These are phyloP conservation scores for Petromus typicus DNA, from an alignment of 2,113 vertebrate genomes.

Conservation along the genomic window DNA sequence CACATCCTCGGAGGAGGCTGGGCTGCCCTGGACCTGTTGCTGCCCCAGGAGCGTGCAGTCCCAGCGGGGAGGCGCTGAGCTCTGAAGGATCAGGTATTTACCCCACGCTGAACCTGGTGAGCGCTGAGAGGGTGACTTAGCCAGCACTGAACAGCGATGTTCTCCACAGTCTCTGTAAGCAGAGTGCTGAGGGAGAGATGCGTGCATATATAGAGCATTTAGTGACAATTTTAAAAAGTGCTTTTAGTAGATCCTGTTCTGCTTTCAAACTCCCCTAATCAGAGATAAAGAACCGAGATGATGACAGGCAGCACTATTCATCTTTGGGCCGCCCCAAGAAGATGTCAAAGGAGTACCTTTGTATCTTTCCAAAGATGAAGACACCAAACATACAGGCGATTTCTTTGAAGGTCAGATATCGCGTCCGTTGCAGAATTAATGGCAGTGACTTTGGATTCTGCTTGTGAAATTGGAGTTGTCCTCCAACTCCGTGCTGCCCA, in stretches of 20 bases:
- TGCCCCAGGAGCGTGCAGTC: background rate
- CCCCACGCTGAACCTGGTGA: background rate
- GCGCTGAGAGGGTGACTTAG: background rate
- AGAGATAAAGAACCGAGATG: background rate
- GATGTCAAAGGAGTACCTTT: background rate
- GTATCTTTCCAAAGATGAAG: background rate
- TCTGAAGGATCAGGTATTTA: background rate
- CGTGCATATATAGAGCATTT: too few relatives aligned
- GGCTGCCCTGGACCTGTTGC: background rate
- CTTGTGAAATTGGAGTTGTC: background rate
- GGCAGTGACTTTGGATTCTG: background rate
- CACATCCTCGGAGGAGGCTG: too few relatives aligned
- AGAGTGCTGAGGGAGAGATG: background rate
- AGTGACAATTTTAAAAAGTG: background rate
- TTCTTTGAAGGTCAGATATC: background rate
- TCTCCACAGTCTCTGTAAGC: too few relatives aligned
- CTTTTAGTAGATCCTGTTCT: background rate
- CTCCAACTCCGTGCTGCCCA: background rate
- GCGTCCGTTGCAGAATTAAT: constrained; percentile 24
- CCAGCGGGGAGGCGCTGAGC: background rate
- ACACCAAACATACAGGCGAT: background rate
- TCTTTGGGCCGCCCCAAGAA: background rate
- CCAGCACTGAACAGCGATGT: background rate
- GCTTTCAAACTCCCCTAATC: constrained; percentile 14
- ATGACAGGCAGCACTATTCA: background rate